These are phyloP conservation scores for Sinocyclocheilus grahami DNA, from an alignment of 2,113 vertebrate genomes.

Conservation along the genomic window DNA sequence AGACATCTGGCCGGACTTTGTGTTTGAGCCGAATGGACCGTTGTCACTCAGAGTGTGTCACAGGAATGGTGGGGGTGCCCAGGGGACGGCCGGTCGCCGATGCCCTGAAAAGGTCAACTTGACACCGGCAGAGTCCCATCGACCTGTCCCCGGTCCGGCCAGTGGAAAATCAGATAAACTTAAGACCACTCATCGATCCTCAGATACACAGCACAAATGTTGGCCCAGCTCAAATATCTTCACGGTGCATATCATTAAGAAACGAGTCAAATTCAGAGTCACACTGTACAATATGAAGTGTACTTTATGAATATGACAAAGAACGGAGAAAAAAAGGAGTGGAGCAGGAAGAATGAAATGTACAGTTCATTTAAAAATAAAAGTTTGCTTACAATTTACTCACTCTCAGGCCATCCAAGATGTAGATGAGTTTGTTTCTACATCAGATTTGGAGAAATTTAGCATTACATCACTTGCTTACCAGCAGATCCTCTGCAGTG, in stretches of 20 bases:
- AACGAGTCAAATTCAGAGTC: constrained; percentile 62
- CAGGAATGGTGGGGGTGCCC: constrained; percentile 87
- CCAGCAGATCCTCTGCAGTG: not conserved
- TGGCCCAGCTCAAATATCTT: constrained; percentile 64
- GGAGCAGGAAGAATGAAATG: not conserved
- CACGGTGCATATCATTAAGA: constrained; percentile 69
- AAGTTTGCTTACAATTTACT: not conserved
- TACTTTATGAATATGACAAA: not conserved
- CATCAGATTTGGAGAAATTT: not conserved
- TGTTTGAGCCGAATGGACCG: constrained; percentile 97
- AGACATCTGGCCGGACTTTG: constrained; percentile 99
- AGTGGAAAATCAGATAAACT: constrained; percentile 59
- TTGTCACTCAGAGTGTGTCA: constrained; percentile 98
- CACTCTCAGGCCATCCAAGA: not conserved
- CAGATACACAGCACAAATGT: constrained; percentile 74
- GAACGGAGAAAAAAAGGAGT: not conserved
- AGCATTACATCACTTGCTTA: not conserved
- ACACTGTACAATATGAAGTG: not conserved
- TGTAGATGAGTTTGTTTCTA: not conserved
- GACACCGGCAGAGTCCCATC: constrained; percentile 97
- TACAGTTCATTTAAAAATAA: not conserved
- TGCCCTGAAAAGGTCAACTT: constrained; percentile 99
- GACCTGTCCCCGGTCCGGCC: constrained; percentile 83
- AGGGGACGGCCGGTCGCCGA: constrained; percentile 87
- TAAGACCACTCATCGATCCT: constrained; percentile 75